Evolutionary conservation across 2,113 vertebrate genomes (phyloP), one percentile per base, ranked within the genome.

Genomic region (Pholis gunnellus): DNA sequence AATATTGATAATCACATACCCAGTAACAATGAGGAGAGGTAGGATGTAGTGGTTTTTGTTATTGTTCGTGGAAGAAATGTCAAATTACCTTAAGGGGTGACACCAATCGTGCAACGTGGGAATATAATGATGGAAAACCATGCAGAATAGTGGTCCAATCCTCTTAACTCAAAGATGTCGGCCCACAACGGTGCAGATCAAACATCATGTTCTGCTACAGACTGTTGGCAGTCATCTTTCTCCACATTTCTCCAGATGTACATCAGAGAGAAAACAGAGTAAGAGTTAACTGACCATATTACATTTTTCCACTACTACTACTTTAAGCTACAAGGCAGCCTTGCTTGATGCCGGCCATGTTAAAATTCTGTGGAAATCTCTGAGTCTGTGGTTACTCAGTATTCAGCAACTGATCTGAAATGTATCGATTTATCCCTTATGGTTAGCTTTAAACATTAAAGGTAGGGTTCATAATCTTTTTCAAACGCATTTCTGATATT

Each of bases 381-480:
- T 15, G 1, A 54, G 9, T 14, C 31, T 57, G 46, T 17, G 34
- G 14, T 54, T 17, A 4, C 46, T 52, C 25, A 31, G 29, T 61
- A 34, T 54, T 69, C 25, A 68, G 25, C 22, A 71, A 50, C n/a
- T 59, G 46, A 70, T 76, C 46, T 75, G 27, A 40, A 14, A 18
- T 7, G 48, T 54, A 64, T 64, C 2, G 3, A 77, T 56, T 9
- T 68, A 38, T 48, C 6, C 14, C 44, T 54, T 46, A 68, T 44
- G 40, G 36, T 38, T 18, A 76, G 60, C 42, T 83, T 81, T 57
- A 72, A 65, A 64, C 61, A 65, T 75, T 38, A 40, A 7, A 60
- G 14, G 29, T 59, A 29, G 57, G 27, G 29, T 31, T 17, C 1
- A 17, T 25, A 2, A 31, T 31, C 13, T 17, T 59, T 14, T 59